phyloP scores from a whole-genome alignment of 2,888 invertebrate species.

The Cataglyphis livida region DNA sequence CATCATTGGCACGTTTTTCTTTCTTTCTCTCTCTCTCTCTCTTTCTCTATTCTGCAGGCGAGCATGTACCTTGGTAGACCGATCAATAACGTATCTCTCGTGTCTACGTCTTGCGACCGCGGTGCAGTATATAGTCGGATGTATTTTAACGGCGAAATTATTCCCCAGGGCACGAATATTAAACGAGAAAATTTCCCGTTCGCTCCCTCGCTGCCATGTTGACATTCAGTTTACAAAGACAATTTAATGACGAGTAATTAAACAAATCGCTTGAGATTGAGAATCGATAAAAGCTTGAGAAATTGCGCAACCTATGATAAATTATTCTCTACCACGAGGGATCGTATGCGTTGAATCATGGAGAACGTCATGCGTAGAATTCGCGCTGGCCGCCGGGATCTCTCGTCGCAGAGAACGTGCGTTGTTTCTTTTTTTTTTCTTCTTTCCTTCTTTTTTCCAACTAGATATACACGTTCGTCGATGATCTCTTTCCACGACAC shows the following conservation, averaged over 20 bases:
- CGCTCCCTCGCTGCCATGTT: not conserved
- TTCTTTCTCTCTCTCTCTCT: conserved; percentile 19
- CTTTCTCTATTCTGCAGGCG: conserved; percentile 40
- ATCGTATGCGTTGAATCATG: not conserved
- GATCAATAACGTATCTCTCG: conserved; percentile 66
- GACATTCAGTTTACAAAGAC: not conserved
- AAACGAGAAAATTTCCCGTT: not conserved
- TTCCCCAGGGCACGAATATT: conserved; percentile 15
- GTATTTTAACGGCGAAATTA: conserved; percentile 42
- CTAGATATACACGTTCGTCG: not conserved
- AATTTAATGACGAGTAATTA: conserved; percentile 2
- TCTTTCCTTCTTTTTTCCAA: not conserved
- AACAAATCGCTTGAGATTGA: not conserved
- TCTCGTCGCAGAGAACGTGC: not conserved
- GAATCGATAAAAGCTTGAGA: not conserved
- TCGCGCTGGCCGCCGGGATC: not conserved
- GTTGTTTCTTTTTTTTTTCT: not conserved
- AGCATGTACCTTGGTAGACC: conserved; percentile 53
- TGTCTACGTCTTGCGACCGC: conserved; percentile 39
- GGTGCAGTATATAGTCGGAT: conserved; percentile 18
- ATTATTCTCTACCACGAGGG: not conserved
- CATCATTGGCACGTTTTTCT: conserved; percentile 24
- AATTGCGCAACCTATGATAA: not conserved
- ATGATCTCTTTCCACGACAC: not conserved
- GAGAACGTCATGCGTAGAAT: not conserved